Evolutionary conservation across 2,888 invertebrate species (phyloP).

Genomic region (Corbicula japonica): DNA sequence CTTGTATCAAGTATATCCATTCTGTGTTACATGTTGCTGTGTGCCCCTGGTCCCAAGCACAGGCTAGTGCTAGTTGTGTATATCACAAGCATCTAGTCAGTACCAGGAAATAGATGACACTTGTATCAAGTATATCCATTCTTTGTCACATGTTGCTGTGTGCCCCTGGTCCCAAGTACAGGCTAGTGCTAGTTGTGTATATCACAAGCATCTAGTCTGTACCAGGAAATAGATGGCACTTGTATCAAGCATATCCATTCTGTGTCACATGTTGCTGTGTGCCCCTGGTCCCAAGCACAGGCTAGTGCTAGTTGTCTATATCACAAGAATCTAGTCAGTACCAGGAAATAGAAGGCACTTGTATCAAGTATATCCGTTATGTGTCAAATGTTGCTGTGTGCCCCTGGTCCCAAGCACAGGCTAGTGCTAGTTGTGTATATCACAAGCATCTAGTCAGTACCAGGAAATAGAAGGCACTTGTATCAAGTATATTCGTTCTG

Average conservation of each 20-base stretch:
- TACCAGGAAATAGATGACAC: too few species aligned
- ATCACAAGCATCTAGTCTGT: conserved; percentile 21
- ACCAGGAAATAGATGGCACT: conserved; percentile 25
- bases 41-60: too few species aligned
- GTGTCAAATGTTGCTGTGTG: conserved; percentile 6
- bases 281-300: conserved; percentile 29
- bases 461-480: conserved; percentile 18
- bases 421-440: conserved; percentile 28
- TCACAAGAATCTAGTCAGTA: conserved; percentile 19
- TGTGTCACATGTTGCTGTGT: conserved; percentile 2
- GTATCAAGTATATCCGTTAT: neutral
- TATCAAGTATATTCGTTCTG: too few species aligned
- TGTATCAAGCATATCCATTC: neutral
- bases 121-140: too few species aligned
- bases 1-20: too few species aligned
- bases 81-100: too few species aligned
- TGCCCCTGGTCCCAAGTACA: conserved; percentile 25
- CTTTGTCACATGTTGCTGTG: too few species aligned
- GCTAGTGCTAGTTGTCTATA: conserved; percentile 20
- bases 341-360: conserved; percentile 22
- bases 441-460: conserved; percentile 22
- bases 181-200: conserved; percentile 30
- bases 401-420: conserved; percentile 28
- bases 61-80: too few species aligned
- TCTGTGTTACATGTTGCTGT: neutral